phyloP scores from a whole-genome alignment of 2,888 invertebrate genomes.

The Sarcophaga subvicina region DNA sequence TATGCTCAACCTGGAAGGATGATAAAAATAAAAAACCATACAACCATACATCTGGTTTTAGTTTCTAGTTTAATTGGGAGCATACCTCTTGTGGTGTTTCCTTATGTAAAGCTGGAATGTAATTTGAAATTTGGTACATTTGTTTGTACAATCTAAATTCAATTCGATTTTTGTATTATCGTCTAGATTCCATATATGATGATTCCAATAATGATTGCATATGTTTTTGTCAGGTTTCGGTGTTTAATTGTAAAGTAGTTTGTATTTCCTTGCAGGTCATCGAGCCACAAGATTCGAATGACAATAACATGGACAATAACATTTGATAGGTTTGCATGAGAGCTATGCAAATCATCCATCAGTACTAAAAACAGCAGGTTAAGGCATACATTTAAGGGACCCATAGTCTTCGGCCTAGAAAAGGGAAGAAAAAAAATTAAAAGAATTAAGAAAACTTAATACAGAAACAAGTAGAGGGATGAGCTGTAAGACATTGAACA shows the following conservation, averaged over 20 bases:
- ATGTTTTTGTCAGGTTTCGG: constrained; percentile 92
- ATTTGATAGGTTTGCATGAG: constrained; percentile 92
- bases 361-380: too few relatives aligned
- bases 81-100: constrained; percentile 89
- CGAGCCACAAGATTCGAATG: constrained; percentile 88
- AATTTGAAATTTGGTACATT: constrained; percentile 94
- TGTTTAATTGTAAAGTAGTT: constrained; percentile 88
- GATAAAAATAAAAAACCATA: constrained; percentile 30
- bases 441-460: too few relatives aligned
- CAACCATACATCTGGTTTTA: too few relatives aligned
- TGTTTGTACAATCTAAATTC: constrained; percentile 93
- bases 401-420: too few relatives aligned
- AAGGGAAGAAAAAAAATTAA: too few relatives aligned
- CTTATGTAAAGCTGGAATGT: constrained; percentile 88
- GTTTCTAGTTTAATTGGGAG: too few relatives aligned
- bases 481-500: too few relatives aligned
- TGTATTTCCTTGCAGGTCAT: constrained; percentile 88
- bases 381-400: too few relatives aligned
- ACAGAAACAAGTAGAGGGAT: too few relatives aligned
- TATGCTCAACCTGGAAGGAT: constrained; percentile 84
- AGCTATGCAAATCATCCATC: too few relatives aligned
- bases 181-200: constrained; percentile 80
- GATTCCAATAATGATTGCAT: constrained; percentile 93
- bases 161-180: constrained; percentile 84
- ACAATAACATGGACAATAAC: constrained; percentile 87